phyloP scores from a whole-genome alignment of 2,888 invertebrate species.

The Eupsilia transversa region DNA sequence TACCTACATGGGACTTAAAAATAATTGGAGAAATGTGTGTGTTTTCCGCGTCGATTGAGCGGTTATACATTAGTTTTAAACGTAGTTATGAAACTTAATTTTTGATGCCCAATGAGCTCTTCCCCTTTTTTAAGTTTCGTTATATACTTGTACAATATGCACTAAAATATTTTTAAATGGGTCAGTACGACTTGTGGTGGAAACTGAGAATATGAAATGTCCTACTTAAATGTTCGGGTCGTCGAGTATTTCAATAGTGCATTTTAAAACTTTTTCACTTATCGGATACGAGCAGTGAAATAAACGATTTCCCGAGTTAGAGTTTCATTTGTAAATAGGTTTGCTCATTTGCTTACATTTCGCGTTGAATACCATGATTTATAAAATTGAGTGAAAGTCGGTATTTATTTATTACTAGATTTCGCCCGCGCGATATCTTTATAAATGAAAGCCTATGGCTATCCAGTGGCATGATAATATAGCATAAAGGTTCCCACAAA shows the following conservation, averaged over 20 bases:
- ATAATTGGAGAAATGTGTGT: neutral
- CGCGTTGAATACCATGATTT: neutral
- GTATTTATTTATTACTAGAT: neutral
- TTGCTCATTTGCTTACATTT: constrained; percentile 17
- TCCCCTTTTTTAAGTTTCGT: no score
- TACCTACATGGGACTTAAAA: neutral
- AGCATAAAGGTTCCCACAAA: no score
- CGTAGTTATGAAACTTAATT: no score
- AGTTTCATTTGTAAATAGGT: constrained; percentile 7
- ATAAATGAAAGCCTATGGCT: no score
- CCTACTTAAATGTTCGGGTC: constrained; percentile 32
- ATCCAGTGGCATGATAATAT: no score
- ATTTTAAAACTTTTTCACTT: constrained; percentile 51
- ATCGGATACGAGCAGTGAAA: constrained; percentile 41
- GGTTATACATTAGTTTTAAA: no score
- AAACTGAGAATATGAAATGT: constrained; percentile 34
- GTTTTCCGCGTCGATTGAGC: no score
- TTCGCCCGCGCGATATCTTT: no score
- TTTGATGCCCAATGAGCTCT: no score
- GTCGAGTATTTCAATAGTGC: constrained; percentile 49
- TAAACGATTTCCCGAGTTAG: constrained; percentile 30
- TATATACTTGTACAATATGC: no score
- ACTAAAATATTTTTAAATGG: constrained; percentile 33
- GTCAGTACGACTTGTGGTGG: constrained; percentile 29
- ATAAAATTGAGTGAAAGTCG: neutral